Conservation (phyloP, 2,113 vertebrate species). For the Poecile atricapillus region DNA sequence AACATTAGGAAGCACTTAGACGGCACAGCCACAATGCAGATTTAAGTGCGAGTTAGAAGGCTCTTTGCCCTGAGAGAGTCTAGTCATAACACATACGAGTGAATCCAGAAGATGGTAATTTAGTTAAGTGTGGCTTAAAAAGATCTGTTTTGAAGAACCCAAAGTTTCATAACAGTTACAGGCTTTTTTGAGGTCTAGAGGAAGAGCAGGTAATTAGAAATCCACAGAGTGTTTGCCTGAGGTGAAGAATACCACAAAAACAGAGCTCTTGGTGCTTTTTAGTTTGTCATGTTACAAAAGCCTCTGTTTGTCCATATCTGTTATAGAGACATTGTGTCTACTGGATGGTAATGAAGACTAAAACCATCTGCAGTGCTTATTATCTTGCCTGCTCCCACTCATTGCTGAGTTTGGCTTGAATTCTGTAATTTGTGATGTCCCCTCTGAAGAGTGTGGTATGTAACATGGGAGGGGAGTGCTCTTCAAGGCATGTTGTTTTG, state of each 20-base stretch:
- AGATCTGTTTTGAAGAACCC: not conserved
- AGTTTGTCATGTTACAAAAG: not conserved
- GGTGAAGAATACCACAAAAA: not conserved
- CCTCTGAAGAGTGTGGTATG: not conserved
- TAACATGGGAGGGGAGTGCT: not conserved
- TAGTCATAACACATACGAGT: not conserved
- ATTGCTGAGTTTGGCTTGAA: not conserved
- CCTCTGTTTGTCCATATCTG: not conserved
- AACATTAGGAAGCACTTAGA: not conserved
- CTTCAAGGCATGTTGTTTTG: not conserved
- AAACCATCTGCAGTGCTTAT: conserved; percentile 8
- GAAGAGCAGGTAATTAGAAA: conserved; percentile 37
- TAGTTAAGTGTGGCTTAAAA: conserved; percentile 7
- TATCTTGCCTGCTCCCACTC: conserved; percentile 13
- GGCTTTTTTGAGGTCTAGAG: conserved; percentile 7
- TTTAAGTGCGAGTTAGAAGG: not conserved
- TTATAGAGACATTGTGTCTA: not conserved
- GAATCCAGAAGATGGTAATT: not conserved
- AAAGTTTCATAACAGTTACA: not conserved
- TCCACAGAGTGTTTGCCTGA: not conserved
- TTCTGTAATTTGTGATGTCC: not conserved
- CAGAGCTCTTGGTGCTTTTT: not conserved
- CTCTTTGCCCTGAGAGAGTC: not conserved
- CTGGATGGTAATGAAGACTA: not conserved
- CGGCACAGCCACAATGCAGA: not conserved